Conservation (phyloP, 2,797 vertebrate species). For the Tolypeutes matacus region DNA sequence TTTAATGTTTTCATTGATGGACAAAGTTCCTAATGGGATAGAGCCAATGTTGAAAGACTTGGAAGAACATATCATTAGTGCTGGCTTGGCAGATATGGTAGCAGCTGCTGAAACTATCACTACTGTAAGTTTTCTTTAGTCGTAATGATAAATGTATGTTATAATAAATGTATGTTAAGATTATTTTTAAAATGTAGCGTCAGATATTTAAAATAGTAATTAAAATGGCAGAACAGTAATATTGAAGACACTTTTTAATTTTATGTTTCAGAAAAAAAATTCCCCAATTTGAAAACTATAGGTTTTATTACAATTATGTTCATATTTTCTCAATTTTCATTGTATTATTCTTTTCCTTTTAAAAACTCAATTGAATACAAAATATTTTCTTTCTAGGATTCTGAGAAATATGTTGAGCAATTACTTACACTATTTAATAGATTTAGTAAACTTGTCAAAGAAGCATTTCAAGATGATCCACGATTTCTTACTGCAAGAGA, state of each 20-base stretch:
- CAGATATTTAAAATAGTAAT: not conserved
- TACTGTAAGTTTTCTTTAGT: constrained; percentile 91
- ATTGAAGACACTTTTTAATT: not conserved
- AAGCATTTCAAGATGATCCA: constrained; percentile 99
- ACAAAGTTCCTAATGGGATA: constrained; percentile 98
- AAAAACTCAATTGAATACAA: constrained; percentile 53
- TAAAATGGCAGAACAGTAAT: not conserved
- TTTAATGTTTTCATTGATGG: constrained; percentile 99
- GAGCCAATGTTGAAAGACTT: constrained; percentile 99
- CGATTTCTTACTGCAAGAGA: constrained; percentile 98
- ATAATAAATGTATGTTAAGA: not conserved
- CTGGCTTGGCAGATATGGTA: constrained; percentile 98
- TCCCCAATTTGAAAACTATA: constrained; percentile 31
- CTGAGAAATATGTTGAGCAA: constrained; percentile 99
- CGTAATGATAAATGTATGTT: not conserved
- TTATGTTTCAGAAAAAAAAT: constrained; percentile 49
- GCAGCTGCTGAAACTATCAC: constrained; percentile 98
- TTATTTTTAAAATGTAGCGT: constrained; percentile 33
- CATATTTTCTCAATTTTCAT: constrained; percentile 50
- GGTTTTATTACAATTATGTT: not conserved
- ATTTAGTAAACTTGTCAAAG: constrained; percentile 99
- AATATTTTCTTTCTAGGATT: constrained; percentile 92
- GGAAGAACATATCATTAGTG: constrained; percentile 99
- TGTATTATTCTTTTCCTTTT: constrained; percentile 29
- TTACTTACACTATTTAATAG: constrained; percentile 98